These are phyloP conservation scores for Drosophila suzukii DNA, from an alignment of 1,140 invertebrate species.

Conservation along the genomic window DNA sequence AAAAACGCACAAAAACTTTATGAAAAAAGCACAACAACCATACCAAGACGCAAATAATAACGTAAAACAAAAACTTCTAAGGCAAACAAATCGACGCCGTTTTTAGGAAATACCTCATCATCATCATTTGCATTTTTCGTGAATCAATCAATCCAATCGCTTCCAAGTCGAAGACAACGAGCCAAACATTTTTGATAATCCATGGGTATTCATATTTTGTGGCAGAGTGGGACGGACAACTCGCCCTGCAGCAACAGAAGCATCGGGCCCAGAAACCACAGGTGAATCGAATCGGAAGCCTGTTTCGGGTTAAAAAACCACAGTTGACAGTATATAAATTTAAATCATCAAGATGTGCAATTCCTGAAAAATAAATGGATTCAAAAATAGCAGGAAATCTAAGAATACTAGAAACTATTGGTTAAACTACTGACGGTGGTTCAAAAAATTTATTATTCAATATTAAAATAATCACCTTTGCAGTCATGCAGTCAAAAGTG, in stretches of 20 bases:
- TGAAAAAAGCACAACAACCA: slow-evolving; percentile 42
- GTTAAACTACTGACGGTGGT: too few relatives aligned
- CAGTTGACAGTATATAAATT: neutral
- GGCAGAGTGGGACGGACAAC: slow-evolving; percentile 3
- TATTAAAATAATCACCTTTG: too few relatives aligned
- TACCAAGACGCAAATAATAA: slow-evolving; percentile 40
- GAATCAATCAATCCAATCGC: slow-evolving; percentile 72
- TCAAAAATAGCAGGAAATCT: neutral
- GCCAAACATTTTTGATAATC: slow-evolving; percentile 43
- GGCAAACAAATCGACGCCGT: slow-evolving; percentile 69
- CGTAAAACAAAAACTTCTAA: slow-evolving; percentile 70
- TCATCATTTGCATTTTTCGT: slow-evolving; percentile 78
- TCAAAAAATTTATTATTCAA: too few relatives aligned
- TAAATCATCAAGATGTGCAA: neutral
- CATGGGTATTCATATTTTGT: slow-evolving; percentile 29
- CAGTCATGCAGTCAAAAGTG: too few relatives aligned
- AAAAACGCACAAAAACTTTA: slow-evolving; percentile 57
- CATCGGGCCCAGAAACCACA: neutral
- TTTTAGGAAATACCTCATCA: slow-evolving; percentile 75
- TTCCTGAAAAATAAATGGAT: neutral
- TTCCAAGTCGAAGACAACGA: slow-evolving; percentile 47
- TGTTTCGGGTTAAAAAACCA: neutral
- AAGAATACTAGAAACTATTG: neutral
- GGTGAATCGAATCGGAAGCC: slow-evolving; percentile 5
- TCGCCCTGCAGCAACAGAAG: slow-evolving; percentile 34